A percentile compares a stretch with the other conserved stretches of the same genome.
phyloP scores from a whole-genome alignment of 2,797 vertebrate species.

The Apogon hyalosoma region DNA sequence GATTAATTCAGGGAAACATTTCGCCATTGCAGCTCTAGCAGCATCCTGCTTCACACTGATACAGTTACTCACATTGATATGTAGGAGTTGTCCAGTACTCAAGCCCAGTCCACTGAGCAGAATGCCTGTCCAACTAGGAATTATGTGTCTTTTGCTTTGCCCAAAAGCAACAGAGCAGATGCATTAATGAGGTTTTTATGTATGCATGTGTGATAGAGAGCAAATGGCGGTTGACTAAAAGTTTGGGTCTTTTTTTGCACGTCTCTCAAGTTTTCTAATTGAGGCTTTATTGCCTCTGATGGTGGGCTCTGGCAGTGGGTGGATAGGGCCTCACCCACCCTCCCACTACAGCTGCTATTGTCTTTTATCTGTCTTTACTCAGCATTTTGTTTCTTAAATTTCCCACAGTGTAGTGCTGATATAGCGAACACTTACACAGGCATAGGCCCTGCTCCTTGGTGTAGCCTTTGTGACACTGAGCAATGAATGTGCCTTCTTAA shows the following conservation, averaged over 20 bases:
- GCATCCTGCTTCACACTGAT: slow-evolving; percentile 17
- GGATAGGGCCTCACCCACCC: slow-evolving; percentile 42
- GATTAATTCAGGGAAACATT: slow-evolving; percentile 38
- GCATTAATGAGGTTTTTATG: slow-evolving; percentile 26
- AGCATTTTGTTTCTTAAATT: slow-evolving; percentile 46
- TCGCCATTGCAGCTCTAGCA: slow-evolving; percentile 19
- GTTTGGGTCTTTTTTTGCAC: slow-evolving; percentile 23
- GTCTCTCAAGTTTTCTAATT: slow-evolving; percentile 56
- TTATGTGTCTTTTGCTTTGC: slow-evolving; percentile 37
- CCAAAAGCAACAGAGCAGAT: slow-evolving; percentile 36
- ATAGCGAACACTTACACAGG: slow-evolving; percentile 28
- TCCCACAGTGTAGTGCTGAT: slow-evolving; percentile 51
- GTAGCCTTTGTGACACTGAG: slow-evolving; percentile 60
- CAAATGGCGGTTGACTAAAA: slow-evolving; percentile 20
- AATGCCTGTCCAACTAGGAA: slow-evolving; percentile 6
- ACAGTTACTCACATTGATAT: slow-evolving; percentile 3
- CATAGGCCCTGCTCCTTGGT: slow-evolving; percentile 27
- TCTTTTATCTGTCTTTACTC: slow-evolving; percentile 50
- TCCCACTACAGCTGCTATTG: slow-evolving; percentile 6
- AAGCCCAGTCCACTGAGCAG: slow-evolving; percentile 14
- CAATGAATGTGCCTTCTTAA: slow-evolving; percentile 43
- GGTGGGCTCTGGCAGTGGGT: slow-evolving; percentile 40
- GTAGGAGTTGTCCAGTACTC: slow-evolving; percentile 18
- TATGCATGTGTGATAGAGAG: slow-evolving; percentile 22
- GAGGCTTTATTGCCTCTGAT: slow-evolving; percentile 57